A percentile compares a stretch with the other conserved stretches of the same genome.
Conservation (phyloP, 2,888 invertebrate genomes). For the Mesorhabditis sp. region DNA sequence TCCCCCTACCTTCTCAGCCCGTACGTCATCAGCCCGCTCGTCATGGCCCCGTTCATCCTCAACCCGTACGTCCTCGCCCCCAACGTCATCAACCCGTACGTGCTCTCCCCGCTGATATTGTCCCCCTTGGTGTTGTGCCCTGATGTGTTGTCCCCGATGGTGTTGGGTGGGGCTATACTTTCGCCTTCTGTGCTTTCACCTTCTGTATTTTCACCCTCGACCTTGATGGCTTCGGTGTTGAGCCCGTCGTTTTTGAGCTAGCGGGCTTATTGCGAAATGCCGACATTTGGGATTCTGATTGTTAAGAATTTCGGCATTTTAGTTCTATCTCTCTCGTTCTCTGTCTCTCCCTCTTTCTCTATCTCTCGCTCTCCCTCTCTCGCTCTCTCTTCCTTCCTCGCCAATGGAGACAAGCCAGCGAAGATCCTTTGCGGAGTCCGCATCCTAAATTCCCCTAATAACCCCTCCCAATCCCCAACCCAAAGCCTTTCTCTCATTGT, state of each 20-base stretch:
- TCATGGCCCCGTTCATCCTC: conserved; percentile 46
- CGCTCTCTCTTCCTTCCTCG: background rate
- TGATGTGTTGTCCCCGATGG: conserved; percentile 34
- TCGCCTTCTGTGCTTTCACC: conserved; percentile 50
- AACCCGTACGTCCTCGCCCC: conserved; percentile 44
- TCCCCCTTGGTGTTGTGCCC: conserved; percentile 29
- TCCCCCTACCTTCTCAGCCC: conserved; percentile 39
- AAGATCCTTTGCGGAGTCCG: no score
- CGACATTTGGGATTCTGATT: conserved; percentile 11
- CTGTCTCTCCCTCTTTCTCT: background rate
- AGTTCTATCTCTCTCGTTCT: no score
- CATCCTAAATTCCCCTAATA: no score
- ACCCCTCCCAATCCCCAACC: no score
- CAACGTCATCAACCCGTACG: conserved; percentile 50
- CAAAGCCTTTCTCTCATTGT: no score
- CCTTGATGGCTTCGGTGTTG: conserved; percentile 45
- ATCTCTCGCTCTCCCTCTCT: no score
- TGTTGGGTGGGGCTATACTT: conserved; percentile 44
- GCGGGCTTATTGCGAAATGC: no score
- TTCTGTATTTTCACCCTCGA: conserved; percentile 43
- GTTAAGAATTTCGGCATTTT: background rate
- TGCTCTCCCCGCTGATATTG: conserved; percentile 43
- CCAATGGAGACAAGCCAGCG: no score
- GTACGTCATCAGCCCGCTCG: conserved; percentile 37
- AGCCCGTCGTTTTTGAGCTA: conserved; percentile 44